phyloP scores from a whole-genome alignment of 2,888 invertebrate genomes.

The Cerastis rubricosa region DNA sequence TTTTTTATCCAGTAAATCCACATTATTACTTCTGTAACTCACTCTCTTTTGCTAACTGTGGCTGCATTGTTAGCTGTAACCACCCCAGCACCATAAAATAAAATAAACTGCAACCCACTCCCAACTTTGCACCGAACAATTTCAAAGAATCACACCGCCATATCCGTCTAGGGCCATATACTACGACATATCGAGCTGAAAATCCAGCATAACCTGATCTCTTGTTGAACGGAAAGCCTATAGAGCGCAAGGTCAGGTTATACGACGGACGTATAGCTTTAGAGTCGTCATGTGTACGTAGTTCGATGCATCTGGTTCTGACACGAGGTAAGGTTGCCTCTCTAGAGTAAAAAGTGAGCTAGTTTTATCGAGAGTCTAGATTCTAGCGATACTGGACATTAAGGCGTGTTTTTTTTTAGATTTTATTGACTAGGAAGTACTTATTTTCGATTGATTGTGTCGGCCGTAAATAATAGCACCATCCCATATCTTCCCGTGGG shows the following conservation, averaged over 20 bases:
- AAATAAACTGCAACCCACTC: neutral
- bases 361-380: conserved; percentile 25
- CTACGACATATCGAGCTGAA: neutral
- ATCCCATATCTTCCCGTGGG: too few relatives aligned
- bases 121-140: neutral
- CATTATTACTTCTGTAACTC: neutral
- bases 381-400: conserved; percentile 44
- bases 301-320: conserved; percentile 36
- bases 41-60: neutral
- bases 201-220: neutral
- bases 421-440: neutral
- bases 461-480: too few relatives aligned
- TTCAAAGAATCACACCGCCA: conserved; percentile 13
- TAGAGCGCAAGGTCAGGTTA: neutral
- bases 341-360: conserved; percentile 18
- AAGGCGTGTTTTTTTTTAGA: conserved; percentile 24
- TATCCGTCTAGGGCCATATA: neutral
- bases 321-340: conserved; percentile 10
- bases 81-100: neutral
- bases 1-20: neutral
- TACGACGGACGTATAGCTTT: neutral
- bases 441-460: neutral
- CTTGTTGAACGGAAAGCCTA: neutral
- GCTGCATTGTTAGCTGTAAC: neutral
- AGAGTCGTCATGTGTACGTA: neutral